Conservation (phyloP, 2,113 vertebrate genomes). For the Monopterus albus region DNA sequence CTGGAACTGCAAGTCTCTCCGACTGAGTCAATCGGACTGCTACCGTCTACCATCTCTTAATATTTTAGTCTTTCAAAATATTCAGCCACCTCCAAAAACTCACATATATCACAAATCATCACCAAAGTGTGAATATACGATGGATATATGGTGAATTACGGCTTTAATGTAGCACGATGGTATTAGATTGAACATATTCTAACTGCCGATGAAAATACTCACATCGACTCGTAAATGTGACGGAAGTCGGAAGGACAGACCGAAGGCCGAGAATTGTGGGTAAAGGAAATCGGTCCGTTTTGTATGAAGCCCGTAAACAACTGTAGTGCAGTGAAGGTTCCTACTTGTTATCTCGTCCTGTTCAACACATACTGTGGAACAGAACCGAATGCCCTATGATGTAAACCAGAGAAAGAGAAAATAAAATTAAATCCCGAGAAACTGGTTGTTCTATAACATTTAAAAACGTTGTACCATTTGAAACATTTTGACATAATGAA, state of each 20-base stretch:
- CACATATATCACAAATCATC: fast-evolving
- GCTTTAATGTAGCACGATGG: slow-evolving; percentile 52
- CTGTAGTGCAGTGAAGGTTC: too few relatives aligned
- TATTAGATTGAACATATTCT: slow-evolving; percentile 48
- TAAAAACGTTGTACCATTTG: too few relatives aligned
- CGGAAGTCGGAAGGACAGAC: slow-evolving; percentile 79
- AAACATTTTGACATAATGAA: too few relatives aligned
- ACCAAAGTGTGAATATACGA: neutral
- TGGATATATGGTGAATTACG: fast-evolving
- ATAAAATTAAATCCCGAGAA: too few relatives aligned
- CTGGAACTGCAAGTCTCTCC: neutral
- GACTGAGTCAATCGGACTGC: neutral
- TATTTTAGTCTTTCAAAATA: neutral
- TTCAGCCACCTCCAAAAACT: neutral
- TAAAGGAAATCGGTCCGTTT: slow-evolving; percentile 66
- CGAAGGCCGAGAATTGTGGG: slow-evolving; percentile 44
- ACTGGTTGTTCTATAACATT: too few relatives aligned
- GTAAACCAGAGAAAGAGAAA: too few relatives aligned
- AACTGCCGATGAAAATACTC: slow-evolving; percentile 46
- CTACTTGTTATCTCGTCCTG: too few relatives aligned
- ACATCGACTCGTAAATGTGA: slow-evolving; percentile 60
- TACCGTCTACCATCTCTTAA: neutral
- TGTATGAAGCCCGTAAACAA: neutral
- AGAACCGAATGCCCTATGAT: too few relatives aligned
- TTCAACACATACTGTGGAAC: too few relatives aligned